Conservation (phyloP, 2,797 vertebrate genomes). For the Microctenopoma lineatum region DNA sequence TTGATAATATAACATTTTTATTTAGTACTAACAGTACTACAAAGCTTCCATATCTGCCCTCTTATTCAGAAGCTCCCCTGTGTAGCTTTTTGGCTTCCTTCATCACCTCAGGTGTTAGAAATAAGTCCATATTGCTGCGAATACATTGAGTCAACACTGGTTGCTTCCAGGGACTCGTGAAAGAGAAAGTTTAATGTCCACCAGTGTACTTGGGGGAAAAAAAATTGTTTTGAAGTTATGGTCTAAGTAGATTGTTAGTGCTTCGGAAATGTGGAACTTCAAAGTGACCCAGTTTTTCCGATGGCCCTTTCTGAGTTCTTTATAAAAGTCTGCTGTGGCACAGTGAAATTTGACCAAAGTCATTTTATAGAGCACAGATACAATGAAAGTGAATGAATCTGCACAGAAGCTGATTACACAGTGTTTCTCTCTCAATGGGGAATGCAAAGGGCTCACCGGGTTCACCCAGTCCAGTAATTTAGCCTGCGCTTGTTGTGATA, state of each 20-base stretch:
- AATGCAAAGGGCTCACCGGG: neutral
- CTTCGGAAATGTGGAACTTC: slow-evolving; percentile 70
- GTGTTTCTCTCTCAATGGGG: slow-evolving; percentile 47
- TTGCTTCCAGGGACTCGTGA: slow-evolving; percentile 26
- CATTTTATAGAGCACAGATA: slow-evolving; percentile 55
- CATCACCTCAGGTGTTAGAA: slow-evolving; percentile 20
- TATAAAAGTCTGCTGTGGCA: slow-evolving; percentile 62
- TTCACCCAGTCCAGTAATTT: slow-evolving; percentile 33
- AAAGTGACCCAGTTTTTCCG: slow-evolving; percentile 77
- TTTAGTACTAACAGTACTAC: neutral
- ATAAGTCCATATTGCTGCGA: slow-evolving; percentile 24
- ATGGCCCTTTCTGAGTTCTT: slow-evolving; percentile 56
- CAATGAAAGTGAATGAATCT: slow-evolving; percentile 53
- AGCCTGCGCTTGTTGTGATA: slow-evolving; percentile 38
- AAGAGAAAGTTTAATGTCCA: slow-evolving; percentile 42
- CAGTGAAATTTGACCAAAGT: slow-evolving; percentile 54
- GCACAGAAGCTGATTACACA: slow-evolving; percentile 51
- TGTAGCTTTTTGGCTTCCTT: slow-evolving; percentile 15
- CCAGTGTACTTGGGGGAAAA: slow-evolving; percentile 24
- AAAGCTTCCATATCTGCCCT: slow-evolving; percentile 15
- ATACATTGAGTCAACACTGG: slow-evolving; percentile 15
- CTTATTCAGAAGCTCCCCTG: neutral
- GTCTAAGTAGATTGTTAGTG: slow-evolving; percentile 70
- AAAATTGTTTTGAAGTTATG: slow-evolving; percentile 60
- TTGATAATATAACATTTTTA: too few species aligned